Conservation (phyloP, 64 coral and sea anemone genomes). For the Actinia equina region DNA sequence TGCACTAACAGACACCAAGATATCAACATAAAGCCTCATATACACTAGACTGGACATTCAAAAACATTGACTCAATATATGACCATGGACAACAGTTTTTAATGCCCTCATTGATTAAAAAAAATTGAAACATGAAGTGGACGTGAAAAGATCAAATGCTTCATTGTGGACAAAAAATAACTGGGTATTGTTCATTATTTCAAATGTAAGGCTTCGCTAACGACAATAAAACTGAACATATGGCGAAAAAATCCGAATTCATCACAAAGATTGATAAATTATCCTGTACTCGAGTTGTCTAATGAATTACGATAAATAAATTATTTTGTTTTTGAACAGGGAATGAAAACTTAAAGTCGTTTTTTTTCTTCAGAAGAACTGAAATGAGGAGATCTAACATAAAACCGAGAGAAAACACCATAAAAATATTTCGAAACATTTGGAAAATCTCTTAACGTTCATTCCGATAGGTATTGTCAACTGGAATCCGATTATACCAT, state of each 20-base stretch:
- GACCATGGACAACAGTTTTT: neutral
- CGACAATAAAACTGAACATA: constrained; percentile 11
- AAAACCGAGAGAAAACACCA: neutral
- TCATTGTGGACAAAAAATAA: constrained; percentile 6
- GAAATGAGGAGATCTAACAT: neutral
- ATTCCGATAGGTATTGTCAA: neutral
- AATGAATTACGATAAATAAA: neutral
- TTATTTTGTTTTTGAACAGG: neutral
- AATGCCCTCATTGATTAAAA: neutral
- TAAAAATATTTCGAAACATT: neutral
- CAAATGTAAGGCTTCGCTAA: neutral
- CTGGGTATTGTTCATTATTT: neutral
- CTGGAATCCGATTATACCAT: neutral
- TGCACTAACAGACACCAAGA: neutral
- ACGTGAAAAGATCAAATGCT: constrained; percentile 23
- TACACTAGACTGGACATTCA: neutral
- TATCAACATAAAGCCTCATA: neutral
- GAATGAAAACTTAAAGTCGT: too few species aligned
- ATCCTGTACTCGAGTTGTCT: neutral
- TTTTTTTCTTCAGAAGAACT: neutral
- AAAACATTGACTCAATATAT: neutral
- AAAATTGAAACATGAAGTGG: neutral
- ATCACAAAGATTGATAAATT: neutral
- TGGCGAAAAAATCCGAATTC: neutral
- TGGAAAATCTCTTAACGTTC: neutral